Base-by-base conservation (phyloP, 2,113 vertebrate genomes). In the Nettapus auritus region DNA sequence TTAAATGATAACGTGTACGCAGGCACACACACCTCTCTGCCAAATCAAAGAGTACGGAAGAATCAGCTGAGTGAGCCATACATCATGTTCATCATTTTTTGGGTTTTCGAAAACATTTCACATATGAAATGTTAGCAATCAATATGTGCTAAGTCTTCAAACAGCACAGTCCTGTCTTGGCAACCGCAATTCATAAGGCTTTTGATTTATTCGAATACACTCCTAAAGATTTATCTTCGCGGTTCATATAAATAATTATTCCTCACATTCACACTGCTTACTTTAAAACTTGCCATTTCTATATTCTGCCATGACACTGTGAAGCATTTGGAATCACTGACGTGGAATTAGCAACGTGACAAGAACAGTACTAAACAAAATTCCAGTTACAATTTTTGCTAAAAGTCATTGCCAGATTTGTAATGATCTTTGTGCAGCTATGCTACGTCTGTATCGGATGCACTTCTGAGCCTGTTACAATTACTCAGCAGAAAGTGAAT, bases 331-430 rank as follows among this genome's bases (percentile, higher is more conserved):
- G 86, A 85, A 87, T 88, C 56, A 64, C 17, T 56, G 83, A 21
- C 67, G 3, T 5, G 36, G 34, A 59, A 78, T 92, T 17, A 63
- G 56, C 38, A 69, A 76, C 28, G 21, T 59, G 87, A 80, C 78
- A 68, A 46, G 66, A 80, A 59, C 82, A 84, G 63, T 74, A 59
- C 26, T 40, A 67, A 94, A 93, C 80, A 90, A 91, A 92, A 93
- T 50, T 16, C 9, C 82, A 68, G 96, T 90, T 86, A 80, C 89
- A 80, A 9, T 53, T 95, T 94, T 69, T 95, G 90, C 96, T 93
- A 88, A 94, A 94, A 91, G 92, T 93, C 95, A 91, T 31, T 42
- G 78, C 69, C 83, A 91, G 93, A 96, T 94, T 94, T 94, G 71
- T 77, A 95, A 71, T 56, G 86, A 69, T 26, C 42, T 22, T 81